phyloP scores from a whole-genome alignment of 2,888 invertebrate genomes.

The Xylota sylvarum region DNA sequence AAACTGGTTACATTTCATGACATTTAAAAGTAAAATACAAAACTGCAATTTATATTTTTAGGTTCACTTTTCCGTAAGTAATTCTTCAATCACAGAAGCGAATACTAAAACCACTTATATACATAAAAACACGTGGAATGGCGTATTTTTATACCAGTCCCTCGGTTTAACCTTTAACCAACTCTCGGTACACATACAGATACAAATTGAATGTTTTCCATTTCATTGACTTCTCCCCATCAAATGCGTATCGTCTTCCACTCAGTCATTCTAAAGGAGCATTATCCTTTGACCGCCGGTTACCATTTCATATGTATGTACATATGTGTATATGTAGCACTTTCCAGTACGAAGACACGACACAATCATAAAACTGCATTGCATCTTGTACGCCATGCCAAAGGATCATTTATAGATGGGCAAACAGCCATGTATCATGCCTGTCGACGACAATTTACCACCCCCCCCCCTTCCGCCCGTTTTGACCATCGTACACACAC shows the following conservation, averaged over 20 bases:
- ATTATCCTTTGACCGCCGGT: slow-evolving; percentile 61
- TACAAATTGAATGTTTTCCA: slow-evolving; percentile 57
- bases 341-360: slow-evolving; percentile 50
- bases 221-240: slow-evolving; percentile 61
- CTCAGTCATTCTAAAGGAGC: slow-evolving; percentile 50
- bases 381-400: slow-evolving; percentile 63
- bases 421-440: slow-evolving; percentile 71
- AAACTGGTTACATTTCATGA: neutral
- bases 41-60: neutral
- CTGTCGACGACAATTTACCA: slow-evolving; percentile 71
- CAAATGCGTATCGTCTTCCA: slow-evolving; percentile 66
- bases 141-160: slow-evolving; percentile 12
- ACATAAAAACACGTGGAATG: neutral
- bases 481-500: neutral
- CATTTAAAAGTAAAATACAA: neutral
- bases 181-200: slow-evolving; percentile 23
- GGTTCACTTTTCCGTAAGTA: slow-evolving; percentile 1
- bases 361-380: slow-evolving; percentile 71
- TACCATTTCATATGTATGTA: slow-evolving; percentile 4
- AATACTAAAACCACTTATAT: neutral
- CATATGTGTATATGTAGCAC: neutral
- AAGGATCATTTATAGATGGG: slow-evolving; percentile 67
- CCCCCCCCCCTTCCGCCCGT: neutral
- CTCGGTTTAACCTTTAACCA: slow-evolving; percentile 42
- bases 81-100: neutral